Evolutionary conservation across 2,113 vertebrate species (phyloP).

Genomic region (Hippocampus zosterae): DNA sequence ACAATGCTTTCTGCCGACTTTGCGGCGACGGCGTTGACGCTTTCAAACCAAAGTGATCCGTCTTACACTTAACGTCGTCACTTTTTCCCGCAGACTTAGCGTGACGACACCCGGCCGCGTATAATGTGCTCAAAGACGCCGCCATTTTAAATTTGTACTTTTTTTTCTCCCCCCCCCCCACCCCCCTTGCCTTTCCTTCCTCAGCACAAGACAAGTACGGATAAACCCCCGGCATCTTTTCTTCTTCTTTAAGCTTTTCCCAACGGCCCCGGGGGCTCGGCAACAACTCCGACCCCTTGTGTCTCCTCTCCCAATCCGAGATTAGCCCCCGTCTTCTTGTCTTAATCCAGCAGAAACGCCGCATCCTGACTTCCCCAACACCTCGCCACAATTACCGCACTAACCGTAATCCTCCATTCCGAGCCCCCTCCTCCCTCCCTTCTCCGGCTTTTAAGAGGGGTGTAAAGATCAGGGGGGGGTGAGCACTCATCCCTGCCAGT

Average conservation of each 20-base stretch:
- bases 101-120: conserved; percentile 4
- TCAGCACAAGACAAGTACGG: conserved; percentile 50
- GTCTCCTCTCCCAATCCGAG: conserved; percentile 74
- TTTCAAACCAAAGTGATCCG: not conserved
- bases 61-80: not conserved
- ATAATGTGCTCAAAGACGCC: conserved; percentile 5
- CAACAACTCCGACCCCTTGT: conserved; percentile 71
- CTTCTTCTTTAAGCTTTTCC: conserved; percentile 61
- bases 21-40: not conserved
- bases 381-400: conserved; percentile 77
- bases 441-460: conserved; percentile 70
- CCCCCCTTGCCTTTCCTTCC: conserved; percentile 36
- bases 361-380: conserved; percentile 73
- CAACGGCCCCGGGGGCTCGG: conserved; percentile 63
- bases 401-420: conserved; percentile 70
- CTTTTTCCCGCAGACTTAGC: not conserved
- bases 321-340: conserved; percentile 75
- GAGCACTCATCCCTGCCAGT: conserved; percentile 70
- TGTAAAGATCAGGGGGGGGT: conserved; percentile 74
- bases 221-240: conserved; percentile 40
- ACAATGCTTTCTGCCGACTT: not conserved
- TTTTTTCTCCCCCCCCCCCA: no score
- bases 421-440: conserved; percentile 70
- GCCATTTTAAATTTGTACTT: conserved; percentile 31
- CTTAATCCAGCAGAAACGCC: conserved; percentile 79